Evolutionary conservation across 2,113 vertebrate species (phyloP).

Genomic region (Polypterus senegalus): DNA sequence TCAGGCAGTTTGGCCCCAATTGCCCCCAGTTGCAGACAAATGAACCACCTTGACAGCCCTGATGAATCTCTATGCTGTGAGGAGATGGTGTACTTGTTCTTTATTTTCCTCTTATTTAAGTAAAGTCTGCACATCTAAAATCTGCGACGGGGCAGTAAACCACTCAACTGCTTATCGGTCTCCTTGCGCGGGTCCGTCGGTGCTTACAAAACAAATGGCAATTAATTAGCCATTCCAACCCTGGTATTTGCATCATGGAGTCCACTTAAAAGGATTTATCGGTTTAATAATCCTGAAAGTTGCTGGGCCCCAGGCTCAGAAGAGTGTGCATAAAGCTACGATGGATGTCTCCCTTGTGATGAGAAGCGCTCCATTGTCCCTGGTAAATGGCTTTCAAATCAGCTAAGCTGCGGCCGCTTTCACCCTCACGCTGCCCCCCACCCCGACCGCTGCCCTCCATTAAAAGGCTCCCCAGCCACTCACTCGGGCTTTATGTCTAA

Average conservation of each 20-base stretch:
- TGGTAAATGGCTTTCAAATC: conserved; percentile 35
- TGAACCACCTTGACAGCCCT: no score
- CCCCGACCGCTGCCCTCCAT: background rate
- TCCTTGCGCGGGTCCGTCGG: no score
- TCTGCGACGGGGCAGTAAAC: no score
- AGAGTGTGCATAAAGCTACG: conserved; percentile 24
- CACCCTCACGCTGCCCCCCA: background rate
- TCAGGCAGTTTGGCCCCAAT: no score
- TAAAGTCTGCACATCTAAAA: no score
- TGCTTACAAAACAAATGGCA: no score
- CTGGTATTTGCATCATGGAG: background rate
- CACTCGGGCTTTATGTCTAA: background rate
- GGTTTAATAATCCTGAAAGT: conserved; percentile 37
- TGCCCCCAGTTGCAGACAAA: no score
- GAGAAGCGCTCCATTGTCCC: conserved; percentile 20
- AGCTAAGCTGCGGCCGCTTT: conserved; percentile 7
- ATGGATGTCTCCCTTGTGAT: conserved; percentile 23
- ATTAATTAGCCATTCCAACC: no score
- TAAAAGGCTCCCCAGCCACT: background rate
- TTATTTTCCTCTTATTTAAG: no score
- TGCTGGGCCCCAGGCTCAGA: conserved; percentile 22
- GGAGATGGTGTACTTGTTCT: no score
- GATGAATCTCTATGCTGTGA: no score
- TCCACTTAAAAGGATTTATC: conserved; percentile 14
- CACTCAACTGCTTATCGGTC: no score